Evolutionary conservation across 2,113 vertebrate species (phyloP), one percentile per base, ranked within the genome.

Genomic region (Alaudala cheleensis): DNA sequence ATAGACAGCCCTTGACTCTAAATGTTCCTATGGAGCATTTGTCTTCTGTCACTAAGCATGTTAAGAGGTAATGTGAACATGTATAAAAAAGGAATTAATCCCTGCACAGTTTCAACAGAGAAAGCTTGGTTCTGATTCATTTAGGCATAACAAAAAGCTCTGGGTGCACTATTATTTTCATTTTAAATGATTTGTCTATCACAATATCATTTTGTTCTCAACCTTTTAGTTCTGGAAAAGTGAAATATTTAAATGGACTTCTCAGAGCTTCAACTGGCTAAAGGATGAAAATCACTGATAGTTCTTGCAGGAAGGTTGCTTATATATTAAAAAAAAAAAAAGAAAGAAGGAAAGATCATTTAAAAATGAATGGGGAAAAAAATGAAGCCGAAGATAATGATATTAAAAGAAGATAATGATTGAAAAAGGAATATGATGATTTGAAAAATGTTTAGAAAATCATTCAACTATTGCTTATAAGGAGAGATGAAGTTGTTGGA

Each of bases 161-260:
- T 70, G 73, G 33, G 40, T 95, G 53, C 16, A 47, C 77, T 85
- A 66, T 62, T 92, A 57, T 76, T 91, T 91, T 90, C 3, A 85
- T 92, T 92, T 96, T 19, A 81, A 96, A 73, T 40, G 3, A 83
- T 93, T 95, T 96, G 61, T 90, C 65, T 95, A 66, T 79, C 78
- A 88, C 31, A 89, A n/a, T 62, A 74, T 51, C 37, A 88, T 62
- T 66, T 67, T 76, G 21, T 95, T 81, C 56, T 94, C 80, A 79
- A 33, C 19, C 28, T 80, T 80, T 88, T 86, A 62, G 16, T 89
- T 81, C 57, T 86, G 58, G 39, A 86, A 88, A 88, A 76, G n/a
- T 1, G 29, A 94, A 95, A 86, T 88, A 91, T 77, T 88, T 95
- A 73, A 96, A 80, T 14, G 21, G 33, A 73, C 12, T 74, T 61